These are phyloP conservation scores for Cyanistes caeruleus DNA, from an alignment of 2,113 vertebrate genomes.

Conservation along the genomic window DNA sequence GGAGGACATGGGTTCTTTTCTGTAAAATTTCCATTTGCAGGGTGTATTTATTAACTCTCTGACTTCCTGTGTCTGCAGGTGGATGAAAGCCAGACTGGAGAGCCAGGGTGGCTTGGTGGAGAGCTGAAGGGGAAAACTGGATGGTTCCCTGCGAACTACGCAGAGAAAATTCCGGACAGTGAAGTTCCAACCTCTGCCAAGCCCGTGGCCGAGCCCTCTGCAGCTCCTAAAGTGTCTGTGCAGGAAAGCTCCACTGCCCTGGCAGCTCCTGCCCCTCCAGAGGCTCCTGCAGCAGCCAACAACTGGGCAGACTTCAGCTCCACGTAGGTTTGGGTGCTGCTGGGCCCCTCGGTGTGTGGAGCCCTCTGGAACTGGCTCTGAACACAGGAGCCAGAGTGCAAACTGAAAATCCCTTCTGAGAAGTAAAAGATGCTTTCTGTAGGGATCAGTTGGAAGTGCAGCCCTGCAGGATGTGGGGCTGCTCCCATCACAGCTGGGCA, in stretches of 20 bases:
- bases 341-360: neutral
- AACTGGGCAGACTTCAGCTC: slow-evolving; percentile 99
- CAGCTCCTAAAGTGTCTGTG: slow-evolving; percentile 76
- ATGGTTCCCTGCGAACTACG: slow-evolving; percentile 99
- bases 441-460: neutral
- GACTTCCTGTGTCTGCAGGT: slow-evolving; percentile 77
- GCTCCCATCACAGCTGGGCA: neutral
- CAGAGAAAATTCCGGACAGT: slow-evolving; percentile 90
- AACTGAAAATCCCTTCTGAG: neutral
- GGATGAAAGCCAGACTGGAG: slow-evolving; percentile 96
- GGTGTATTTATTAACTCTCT: neutral
- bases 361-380: neutral
- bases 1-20: neutral
- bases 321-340: slow-evolving; percentile 81
- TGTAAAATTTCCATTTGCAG: neutral
- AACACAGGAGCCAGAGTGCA: neutral
- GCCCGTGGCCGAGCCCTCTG: slow-evolving; percentile 42
- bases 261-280: slow-evolving; percentile 56
- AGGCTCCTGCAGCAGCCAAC: slow-evolving; percentile 79
- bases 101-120: slow-evolving; percentile 96
- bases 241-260: slow-evolving; percentile 68
- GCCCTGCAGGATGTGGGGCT: neutral
- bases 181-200: slow-evolving; percentile 85
- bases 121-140: slow-evolving; percentile 93
- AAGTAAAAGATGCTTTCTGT: neutral